These are phyloP conservation scores for Hippocampus mohnikei DNA, from an alignment of 2,113 vertebrate species.

Conservation along the genomic window DNA sequence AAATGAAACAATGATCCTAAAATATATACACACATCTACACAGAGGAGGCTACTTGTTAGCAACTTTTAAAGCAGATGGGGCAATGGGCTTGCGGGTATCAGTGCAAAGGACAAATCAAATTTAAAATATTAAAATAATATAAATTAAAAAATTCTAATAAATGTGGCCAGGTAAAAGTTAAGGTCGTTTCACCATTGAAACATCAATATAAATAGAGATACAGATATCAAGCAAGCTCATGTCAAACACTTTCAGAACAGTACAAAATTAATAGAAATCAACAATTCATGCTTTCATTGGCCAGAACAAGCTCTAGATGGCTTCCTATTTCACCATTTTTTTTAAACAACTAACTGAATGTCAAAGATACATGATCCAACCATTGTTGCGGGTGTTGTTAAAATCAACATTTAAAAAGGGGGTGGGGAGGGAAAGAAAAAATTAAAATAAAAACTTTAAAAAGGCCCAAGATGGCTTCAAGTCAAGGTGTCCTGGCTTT, in stretches of 20 bases:
- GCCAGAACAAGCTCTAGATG: neutral
- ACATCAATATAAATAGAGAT: neutral
- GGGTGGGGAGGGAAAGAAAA: neutral
- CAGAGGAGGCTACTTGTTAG: conserved; percentile 14
- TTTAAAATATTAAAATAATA: conserved; percentile 20
- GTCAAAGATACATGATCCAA: no score
- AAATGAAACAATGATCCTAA: conserved; percentile 21
- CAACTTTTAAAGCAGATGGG: conserved; percentile 16
- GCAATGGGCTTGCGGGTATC: conserved; percentile 10
- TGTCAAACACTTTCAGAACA: neutral
- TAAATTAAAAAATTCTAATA: conserved; percentile 26
- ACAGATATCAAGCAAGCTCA: neutral
- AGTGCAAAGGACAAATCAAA: conserved; percentile 52
- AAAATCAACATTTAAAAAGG: conserved; percentile 60
- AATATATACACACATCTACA: conserved; percentile 14
- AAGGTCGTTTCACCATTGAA: neutral
- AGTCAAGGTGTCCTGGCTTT: conserved; percentile 66
- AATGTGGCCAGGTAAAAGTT: conserved; percentile 5
- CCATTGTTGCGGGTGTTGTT: conserved; percentile 21
- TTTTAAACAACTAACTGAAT: conserved; percentile 22
- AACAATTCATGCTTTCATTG: neutral
- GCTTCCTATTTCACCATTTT: neutral
- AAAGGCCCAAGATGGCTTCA: conserved; percentile 68
- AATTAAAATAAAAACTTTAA: conserved; percentile 40
- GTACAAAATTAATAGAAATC: neutral